phyloP scores from a whole-genome alignment of 2,113 vertebrate genomes.

The Bostrychus sinensis region DNA sequence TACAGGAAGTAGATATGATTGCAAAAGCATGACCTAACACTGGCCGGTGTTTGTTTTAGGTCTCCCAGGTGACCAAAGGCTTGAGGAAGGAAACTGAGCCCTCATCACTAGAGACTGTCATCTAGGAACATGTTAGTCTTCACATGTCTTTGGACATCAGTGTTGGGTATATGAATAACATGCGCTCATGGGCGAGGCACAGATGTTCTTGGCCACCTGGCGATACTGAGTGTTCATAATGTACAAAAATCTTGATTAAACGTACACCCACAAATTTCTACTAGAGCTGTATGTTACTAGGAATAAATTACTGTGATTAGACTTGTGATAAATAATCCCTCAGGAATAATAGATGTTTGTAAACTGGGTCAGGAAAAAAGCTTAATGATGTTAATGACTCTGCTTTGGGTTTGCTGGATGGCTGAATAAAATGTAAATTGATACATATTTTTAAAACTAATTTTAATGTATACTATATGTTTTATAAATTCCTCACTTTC shows the following conservation, averaged over 20 bases:
- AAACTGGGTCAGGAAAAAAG: not conserved
- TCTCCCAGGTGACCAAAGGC: slow-evolving; percentile 79
- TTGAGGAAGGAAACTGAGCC: slow-evolving; percentile 76
- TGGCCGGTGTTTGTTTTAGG: slow-evolving; percentile 77
- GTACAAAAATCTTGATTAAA: slow-evolving; percentile 22
- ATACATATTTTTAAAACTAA: no score
- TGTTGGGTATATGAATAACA: slow-evolving; percentile 49
- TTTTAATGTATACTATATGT: no score
- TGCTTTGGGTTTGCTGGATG: not conserved
- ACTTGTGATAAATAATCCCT: slow-evolving; percentile 8
- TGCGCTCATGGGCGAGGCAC: slow-evolving; percentile 63
- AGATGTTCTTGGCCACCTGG: slow-evolving; percentile 75
- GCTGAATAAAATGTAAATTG: not conserved
- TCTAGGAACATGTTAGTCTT: slow-evolving; percentile 71
- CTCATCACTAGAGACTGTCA: slow-evolving; percentile 70
- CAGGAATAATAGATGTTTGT: slow-evolving; percentile 6
- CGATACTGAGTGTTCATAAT: slow-evolving; percentile 25
- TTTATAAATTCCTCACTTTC: no score
- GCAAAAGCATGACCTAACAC: slow-evolving; percentile 79
- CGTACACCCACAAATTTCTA: slow-evolving; percentile 13
- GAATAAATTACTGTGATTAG: slow-evolving; percentile 9
- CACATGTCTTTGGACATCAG: slow-evolving; percentile 56
- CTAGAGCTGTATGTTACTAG: not conserved
- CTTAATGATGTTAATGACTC: not conserved
- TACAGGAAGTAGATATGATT: slow-evolving; percentile 77